Base-by-base conservation (phyloP, 2,888 invertebrate genomes). In the Nipponacmea schrenckii region DNA sequence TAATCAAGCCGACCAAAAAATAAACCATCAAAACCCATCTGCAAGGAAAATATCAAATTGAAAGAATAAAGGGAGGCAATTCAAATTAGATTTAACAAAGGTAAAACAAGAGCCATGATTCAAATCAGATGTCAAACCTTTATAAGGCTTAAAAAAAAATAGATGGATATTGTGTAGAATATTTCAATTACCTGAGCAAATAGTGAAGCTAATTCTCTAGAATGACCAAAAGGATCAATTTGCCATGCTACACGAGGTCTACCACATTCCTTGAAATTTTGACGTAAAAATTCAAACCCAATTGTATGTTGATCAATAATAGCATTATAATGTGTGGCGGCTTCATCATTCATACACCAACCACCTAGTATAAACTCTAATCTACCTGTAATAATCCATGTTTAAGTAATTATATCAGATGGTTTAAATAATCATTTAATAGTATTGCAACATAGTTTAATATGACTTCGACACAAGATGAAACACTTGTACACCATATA, bases 1-100 rank as follows among this genome's bases (percentile, higher is more conserved):
- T 94, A 96, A 89, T 97, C 96, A 24, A 96, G 91, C 20, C 97
- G 91, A 0, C 94, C 96, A 70, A 97, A 92, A 83, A 96, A 93
- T 78, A 96, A 89, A 0, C 95, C 96, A 85, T 97, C 96, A 84
- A 93, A 97, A 77, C 95, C 96, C 92, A 97, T 93, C 86, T 93
- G 93, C 0, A 94, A 91, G 15, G 92, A 12, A 64, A 64, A 66
- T 5, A 64, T 27, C 7, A 44, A 26, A 45, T 12, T 44, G 15
- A 14, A 20, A 50, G 26, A 31, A 7, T 31, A n/a, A 17, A 27
- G 64, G 17, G 39, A 39, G 39, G 10, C 10, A 10, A 39, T 39
- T 39, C 39, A 39, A 39, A 39, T 39, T 39, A 39, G 39, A 7
- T 39, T 39, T 39, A 39, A 31, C 31, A 2, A 31, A 31, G 31